These are phyloP conservation scores for Leptopilina boulardi DNA, from an alignment of 1,140 invertebrate species.

Conservation along the genomic window DNA sequence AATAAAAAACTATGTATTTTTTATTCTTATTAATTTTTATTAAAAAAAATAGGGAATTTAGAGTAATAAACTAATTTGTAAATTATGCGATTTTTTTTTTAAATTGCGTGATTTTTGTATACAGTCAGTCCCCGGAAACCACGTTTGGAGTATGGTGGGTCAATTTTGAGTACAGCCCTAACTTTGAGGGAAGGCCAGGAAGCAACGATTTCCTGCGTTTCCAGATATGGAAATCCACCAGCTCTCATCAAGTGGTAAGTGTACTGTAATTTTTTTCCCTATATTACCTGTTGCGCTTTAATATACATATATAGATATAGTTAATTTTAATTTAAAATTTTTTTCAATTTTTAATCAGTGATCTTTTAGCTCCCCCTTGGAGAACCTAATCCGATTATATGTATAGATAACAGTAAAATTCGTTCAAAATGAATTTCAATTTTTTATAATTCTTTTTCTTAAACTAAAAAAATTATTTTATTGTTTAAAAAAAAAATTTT, in stretches of 20 bases:
- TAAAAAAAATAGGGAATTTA: too few relatives aligned
- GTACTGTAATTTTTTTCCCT: conserved; percentile 42
- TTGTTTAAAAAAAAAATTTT: too few relatives aligned
- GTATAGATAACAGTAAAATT: too few relatives aligned
- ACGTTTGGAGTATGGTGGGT: conserved; percentile 85
- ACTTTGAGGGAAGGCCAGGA: conserved; percentile 83
- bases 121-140: conserved; percentile 89
- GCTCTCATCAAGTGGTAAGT: conserved; percentile 88
- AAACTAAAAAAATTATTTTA: too few relatives aligned
- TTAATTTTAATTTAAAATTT: not conserved
- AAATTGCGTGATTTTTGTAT: conserved; percentile 60
- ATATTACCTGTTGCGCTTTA: not conserved
- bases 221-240: conserved; percentile 90
- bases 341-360: not conserved
- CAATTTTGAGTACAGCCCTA: conserved; percentile 80
- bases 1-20: too few relatives aligned
- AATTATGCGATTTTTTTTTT: not conserved
- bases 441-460: too few relatives aligned
- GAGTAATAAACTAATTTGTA: not conserved
- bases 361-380: not conserved
- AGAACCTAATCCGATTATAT: not conserved
- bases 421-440: too few relatives aligned
- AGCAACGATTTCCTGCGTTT: conserved; percentile 88
- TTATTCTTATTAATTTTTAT: too few relatives aligned
- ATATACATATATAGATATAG: not conserved